Base-by-base conservation (phyloP, 2,888 invertebrate genomes). In the Callyntrura sp. region DNA sequence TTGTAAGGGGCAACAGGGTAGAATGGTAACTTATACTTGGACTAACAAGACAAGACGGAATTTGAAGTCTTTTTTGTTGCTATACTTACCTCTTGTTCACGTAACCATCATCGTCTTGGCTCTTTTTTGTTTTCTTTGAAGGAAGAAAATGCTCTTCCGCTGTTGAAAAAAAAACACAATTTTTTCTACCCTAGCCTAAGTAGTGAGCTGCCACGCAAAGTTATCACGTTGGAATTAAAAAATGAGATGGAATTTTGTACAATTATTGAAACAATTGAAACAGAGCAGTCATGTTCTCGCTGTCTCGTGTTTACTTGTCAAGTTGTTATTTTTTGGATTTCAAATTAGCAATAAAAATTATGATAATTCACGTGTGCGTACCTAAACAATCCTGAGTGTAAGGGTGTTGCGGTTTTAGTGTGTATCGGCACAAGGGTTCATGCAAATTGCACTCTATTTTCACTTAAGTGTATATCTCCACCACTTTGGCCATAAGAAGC, bases 91-190 rank as follows among this genome's bases (percentile, higher is more conserved):
- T 70, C 45, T 25, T 55, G 20, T 8, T 78, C 78, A 78, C 51
- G 76, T 48, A 20, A 17, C 14, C 48, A 76, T 25, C 48, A 51
- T 9, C 23, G 3, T 45, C n/a, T 51, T 76, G 4, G 8, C 35
- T 48, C 25, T 45, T 51, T 20, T 51, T 35, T 68, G 35, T 68
- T 6, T 23, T 8, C 14, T 79, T 79, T 57, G 28, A 79, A 55
- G 55, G 55, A 28, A 79, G 78, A 79, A 79, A 79, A 79, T 79
- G 78, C 25, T 79, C 78, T 81, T 81, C 81, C 81, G 60, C 45
- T 81, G 81, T 62, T 43, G 12, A 81, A 81, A 81, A 78, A 78
- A 57, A 20, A 20, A 43, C 43, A 68, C 14, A 28, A 35, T 68
- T 35, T 68, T 28, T 23, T 73, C 3, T 35, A 35, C 35, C 35